Evolutionary conservation across 1,140 invertebrate species (phyloP), one percentile per base, ranked within the genome.

Genomic region (Drosophila parvula): DNA sequence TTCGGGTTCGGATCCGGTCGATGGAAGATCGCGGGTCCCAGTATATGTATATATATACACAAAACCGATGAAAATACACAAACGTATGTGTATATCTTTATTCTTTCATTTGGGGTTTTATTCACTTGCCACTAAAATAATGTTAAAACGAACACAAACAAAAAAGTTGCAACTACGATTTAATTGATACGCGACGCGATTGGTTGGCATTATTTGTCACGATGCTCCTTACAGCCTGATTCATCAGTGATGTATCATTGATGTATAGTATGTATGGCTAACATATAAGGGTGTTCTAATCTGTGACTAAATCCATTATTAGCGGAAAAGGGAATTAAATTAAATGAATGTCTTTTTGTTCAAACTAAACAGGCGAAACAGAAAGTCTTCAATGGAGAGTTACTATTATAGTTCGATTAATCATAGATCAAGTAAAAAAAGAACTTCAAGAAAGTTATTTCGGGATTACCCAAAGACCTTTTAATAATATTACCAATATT

Each of bases 61-160:
- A 36, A 22, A 22, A 22, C 22, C 22, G 22, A 22, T 27, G 12
- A 38, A 38, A 4, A 30, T 30, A 5, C 36, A 12, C n/a, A n/a
- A n/a, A n/a, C n/a, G n/a, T n/a, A n/a, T 11, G 41, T n/a, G 56
- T 22, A 40, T 18, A 36, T 61, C 10, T 40, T 2, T 36, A 11
- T 48, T 18, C 50, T 82, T 83, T 75, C 78, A 69, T 77, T 43
- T 53, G 61, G 41, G 62, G 34, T 4, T 41, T 41, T 18, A 50
- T 53, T 63, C 59, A 63, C 70, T 75, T 34, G 28, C 48, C 69
- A 74, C 56, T 36, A 40, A 45, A 56, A 73, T 41, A 59, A n/a
- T 62, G 32, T 44, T 40, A 50, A 57, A 40, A 40, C 41, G 7
- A 59, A 65, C 60, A 38, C 14, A 56, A 64, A 75, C 60, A 69